Percentiles rank a stretch among this genome's conserved stretches.
phyloP scores from a whole-genome alignment of 2,113 vertebrate species.

The Gymnorhina tibicen region DNA sequence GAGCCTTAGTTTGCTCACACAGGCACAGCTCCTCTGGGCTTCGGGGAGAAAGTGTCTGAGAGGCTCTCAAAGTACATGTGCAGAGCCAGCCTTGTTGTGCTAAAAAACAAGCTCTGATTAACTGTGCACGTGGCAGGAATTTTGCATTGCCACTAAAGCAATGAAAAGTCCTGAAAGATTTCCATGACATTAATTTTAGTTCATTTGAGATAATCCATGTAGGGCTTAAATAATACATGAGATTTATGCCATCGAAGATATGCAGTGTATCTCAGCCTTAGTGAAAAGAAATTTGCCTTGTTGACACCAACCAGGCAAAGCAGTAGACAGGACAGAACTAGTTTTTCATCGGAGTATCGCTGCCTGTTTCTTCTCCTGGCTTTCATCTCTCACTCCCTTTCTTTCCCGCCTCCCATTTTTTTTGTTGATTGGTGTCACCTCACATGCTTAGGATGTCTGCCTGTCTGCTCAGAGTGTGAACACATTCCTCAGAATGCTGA shows the following conservation, averaged over 20 bases:
- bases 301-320: conserved; percentile 16
- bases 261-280: neutral
- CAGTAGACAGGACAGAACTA: conserved; percentile 6
- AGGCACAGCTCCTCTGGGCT: conserved; percentile 15
- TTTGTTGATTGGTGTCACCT: conserved; percentile 80
- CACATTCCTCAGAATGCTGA: conserved; percentile 77
- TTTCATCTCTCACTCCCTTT: conserved; percentile 56
- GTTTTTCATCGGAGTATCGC: neutral
- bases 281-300: conserved; percentile 31
- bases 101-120: conserved; percentile 21
- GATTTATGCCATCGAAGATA: neutral
- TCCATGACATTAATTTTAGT: conserved; percentile 21
- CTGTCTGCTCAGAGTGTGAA: conserved; percentile 79
- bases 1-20: conserved; percentile 1
- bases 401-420: conserved; percentile 57
- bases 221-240: conserved; percentile 64
- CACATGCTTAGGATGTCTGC: conserved; percentile 75
- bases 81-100: conserved; percentile 8
- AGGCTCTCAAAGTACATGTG: neutral
- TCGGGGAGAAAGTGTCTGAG: neutral
- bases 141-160: neutral
- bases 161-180: conserved; percentile 23
- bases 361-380: conserved; percentile 32
- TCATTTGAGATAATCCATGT: conserved; percentile 17
- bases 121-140: conserved; percentile 19